Conservation (phyloP, 2,888 invertebrate species). For the Melikaiella ostensackeni region DNA sequence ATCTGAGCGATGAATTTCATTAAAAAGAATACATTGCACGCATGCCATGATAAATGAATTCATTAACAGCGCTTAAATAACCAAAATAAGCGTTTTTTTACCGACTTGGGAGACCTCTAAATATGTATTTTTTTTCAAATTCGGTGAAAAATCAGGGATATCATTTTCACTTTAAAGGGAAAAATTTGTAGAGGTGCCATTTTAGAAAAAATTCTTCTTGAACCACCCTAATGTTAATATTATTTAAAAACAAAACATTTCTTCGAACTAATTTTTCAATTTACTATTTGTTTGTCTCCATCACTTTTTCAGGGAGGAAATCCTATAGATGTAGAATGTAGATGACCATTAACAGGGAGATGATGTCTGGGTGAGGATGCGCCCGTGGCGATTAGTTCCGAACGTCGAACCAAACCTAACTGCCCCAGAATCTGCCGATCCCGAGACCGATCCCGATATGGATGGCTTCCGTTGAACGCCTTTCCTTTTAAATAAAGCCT, state of each 20-base stretch:
- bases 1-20: too few species aligned
- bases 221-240: too few species aligned
- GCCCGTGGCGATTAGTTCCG: constrained; percentile 57
- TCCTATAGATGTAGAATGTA: constrained; percentile 50
- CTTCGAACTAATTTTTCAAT: constrained; percentile 42
- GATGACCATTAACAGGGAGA: constrained; percentile 53
- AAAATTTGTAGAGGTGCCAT: too few species aligned
- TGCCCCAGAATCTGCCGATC: constrained; percentile 50
- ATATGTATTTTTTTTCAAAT: too few species aligned
- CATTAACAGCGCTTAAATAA: too few species aligned
- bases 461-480: constrained; percentile 54
- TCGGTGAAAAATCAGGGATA: too few species aligned
- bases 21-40: too few species aligned
- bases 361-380: constrained; percentile 52
- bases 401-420: constrained; percentile 53
- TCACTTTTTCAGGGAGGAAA: constrained; percentile 46
- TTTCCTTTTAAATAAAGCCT: background rate
- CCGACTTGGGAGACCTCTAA: too few species aligned
- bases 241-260: background rate
- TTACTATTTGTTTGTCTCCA: background rate
- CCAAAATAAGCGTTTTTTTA: too few species aligned
- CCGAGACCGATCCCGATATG: constrained; percentile 55
- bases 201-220: too few species aligned
- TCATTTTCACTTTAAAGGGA: too few species aligned
- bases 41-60: too few species aligned